Evolutionary conservation across 2,888 invertebrate genomes (phyloP), one percentile per base, ranked within the genome.

Genomic region (Pyrocoelia pectoralis): DNA sequence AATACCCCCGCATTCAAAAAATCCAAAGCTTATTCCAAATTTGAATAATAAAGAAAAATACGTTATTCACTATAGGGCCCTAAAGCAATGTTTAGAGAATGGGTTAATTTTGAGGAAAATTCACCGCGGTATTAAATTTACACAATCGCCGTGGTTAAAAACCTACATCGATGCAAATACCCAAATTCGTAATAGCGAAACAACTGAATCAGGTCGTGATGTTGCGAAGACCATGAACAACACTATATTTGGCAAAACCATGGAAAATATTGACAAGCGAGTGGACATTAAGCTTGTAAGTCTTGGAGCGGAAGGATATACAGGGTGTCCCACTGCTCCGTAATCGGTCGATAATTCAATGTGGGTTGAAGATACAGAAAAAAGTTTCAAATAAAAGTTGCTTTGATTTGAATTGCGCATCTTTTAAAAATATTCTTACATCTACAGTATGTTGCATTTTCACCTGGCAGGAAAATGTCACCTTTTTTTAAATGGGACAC

Each of bases 241-340:
- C 66, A 66, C 76, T 0, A 67, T 79, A 1, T 80, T 76, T 66
- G 79, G 80, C 0, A 80, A 81, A 72, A 78, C 78, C 1, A 80
- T 81, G 76, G 80, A 81, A 69, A 81, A 82, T 72, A 76, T 79
- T 9, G 66, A 76, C 28, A 81, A 80, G 43, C 69, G 73, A 61
- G 69, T 73, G n/a, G 73, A 78, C 67, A 70, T 84, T 0, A 73
- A 71, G 65, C 50, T 76, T 4, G 59, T 72, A 3, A 69, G 67
- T 2, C 41, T 15, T 71, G 15, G 78, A 58, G 77, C 77, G 52
- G 66, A 71, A 66, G 69, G 70, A 49, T 63, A 70, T 8, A 24
- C n/a, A n/a, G n/a, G n/a, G n/a, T n/a, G n/a, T n/a, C n/a, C n/a
- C n/a, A n/a, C n/a, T n/a, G n/a, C n/a, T n/a, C n/a, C n/a, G n/a